Conservation (phyloP, 2,797 vertebrate genomes). For the Sternarchorhynchus goeldii region DNA sequence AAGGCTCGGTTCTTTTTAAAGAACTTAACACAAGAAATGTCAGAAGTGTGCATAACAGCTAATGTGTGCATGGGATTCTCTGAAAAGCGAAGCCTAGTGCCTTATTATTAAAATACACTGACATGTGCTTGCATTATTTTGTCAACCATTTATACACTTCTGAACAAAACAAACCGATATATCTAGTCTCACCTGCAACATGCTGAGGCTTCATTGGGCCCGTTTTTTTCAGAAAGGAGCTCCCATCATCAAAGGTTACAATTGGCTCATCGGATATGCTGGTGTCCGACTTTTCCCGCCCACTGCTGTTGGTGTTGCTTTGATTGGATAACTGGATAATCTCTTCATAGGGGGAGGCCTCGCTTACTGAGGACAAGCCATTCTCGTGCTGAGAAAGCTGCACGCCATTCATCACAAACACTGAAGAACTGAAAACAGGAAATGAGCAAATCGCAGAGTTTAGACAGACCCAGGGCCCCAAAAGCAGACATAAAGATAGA, state of each 20-base stretch:
- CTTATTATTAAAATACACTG: background rate
- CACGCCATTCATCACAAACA: slow-evolving; percentile 82
- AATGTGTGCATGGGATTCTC: background rate
- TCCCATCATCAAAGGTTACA: slow-evolving; percentile 84
- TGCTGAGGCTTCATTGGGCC: slow-evolving; percentile 88
- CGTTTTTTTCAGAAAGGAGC: slow-evolving; percentile 89
- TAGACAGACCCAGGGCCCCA: background rate
- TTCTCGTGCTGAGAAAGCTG: slow-evolving; percentile 87
- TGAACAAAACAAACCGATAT: background rate
- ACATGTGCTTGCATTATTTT: background rate
- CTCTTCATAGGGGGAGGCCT: slow-evolving; percentile 69
- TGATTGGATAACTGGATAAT: slow-evolving; percentile 80
- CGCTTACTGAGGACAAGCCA: slow-evolving; percentile 80
- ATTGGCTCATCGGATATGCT: slow-evolving; percentile 75
- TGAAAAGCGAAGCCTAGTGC: background rate
- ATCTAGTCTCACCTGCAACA: slow-evolving; percentile 83
- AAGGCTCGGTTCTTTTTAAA: background rate
- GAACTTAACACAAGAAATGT: background rate
- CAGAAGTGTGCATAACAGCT: background rate
- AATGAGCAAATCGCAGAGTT: slow-evolving; percentile 7
- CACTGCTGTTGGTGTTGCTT: slow-evolving; percentile 70
- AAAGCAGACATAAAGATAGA: no score
- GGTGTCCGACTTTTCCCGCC: slow-evolving; percentile 69
- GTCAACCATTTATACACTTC: background rate
- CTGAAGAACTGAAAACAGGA: slow-evolving; percentile 59